Base-by-base conservation (phyloP, 2,797 vertebrate species). In the Acanthis flammea region DNA sequence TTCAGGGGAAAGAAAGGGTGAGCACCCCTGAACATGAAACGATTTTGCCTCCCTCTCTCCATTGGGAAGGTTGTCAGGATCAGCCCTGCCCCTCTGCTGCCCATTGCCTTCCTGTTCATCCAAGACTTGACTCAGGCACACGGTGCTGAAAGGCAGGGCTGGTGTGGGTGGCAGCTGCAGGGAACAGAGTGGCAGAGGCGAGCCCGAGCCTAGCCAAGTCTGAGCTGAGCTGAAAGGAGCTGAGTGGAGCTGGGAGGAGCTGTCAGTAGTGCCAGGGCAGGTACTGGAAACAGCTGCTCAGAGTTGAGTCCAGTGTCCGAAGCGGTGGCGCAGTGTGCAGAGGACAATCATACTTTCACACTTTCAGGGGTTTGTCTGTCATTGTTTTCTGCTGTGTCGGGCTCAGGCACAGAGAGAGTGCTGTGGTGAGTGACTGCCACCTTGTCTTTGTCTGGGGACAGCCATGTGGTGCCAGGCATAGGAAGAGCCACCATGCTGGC, bases 311-410 rank as follows among this genome's bases (percentile, higher is more conserved):
- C 39, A 28, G 13, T 0, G 1, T n/a, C 39, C 0, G 0, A 39
- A 45, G 45, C 0, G 0, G 13, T 5, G 54, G 47, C 0, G 0
- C 5, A 4, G 22, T 51, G 72, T n/a, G 33, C 5, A 2, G 0
- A 41, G 25, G 23, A 19, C 19, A 17, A 3, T 39, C 16, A 9
- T 12, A 21, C n/a, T 75, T 53, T 25, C 16, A 9, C 17, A 19
- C n/a, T 67, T 53, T 60, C 28, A 53, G 39, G 62, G 16, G 15
- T 45, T 60, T 67, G 23, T 28, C 39, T 57, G 37, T 30, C 4
- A 16, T 17, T 45, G 54, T 39, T 33, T 67, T 45, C 47, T 1
- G 2, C 30, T 39, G 14, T 24, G 19, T 47, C 0, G 0, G 28
- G 39, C 24, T 53, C 25, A 22, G 54, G 41, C 55, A 33, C 30